phyloP scores from a whole-genome alignment of 2,797 vertebrate genomes.

The Melanotaenia trifasciata region DNA sequence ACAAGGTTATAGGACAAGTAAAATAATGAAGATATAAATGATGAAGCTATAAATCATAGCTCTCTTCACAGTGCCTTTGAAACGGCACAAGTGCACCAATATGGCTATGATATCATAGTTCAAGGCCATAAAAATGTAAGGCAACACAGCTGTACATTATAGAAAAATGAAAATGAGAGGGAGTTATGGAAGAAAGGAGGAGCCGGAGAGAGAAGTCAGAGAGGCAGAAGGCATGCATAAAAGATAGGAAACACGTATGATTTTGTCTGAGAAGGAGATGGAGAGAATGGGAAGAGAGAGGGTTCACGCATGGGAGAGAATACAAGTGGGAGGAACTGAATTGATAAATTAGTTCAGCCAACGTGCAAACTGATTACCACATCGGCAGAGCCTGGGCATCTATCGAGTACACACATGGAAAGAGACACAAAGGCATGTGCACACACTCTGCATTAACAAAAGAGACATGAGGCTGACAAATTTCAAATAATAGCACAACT shows the following conservation, averaged over 20 bases:
- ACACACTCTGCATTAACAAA: slow-evolving; percentile 44
- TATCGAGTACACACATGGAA: slow-evolving; percentile 54
- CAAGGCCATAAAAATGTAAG: slow-evolving; percentile 69
- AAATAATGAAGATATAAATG: slow-evolving; percentile 35
- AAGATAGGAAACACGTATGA: slow-evolving; percentile 73
- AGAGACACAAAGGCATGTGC: slow-evolving; percentile 47
- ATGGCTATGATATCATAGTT: slow-evolving; percentile 63
- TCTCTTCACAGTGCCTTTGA: slow-evolving; percentile 42
- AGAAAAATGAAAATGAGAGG: slow-evolving; percentile 52
- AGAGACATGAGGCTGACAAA: slow-evolving; percentile 60
- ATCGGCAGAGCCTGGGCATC: slow-evolving; percentile 74
- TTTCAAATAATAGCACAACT: slow-evolving; percentile 60
- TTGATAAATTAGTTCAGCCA: slow-evolving; percentile 85
- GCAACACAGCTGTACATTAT: slow-evolving; percentile 67
- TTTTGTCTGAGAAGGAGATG: slow-evolving; percentile 66
- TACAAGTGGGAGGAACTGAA: slow-evolving; percentile 83
- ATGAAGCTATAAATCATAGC: slow-evolving; percentile 50
- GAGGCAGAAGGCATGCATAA: slow-evolving; percentile 73
- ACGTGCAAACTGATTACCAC: slow-evolving; percentile 83
- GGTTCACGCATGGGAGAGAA: slow-evolving; percentile 78
- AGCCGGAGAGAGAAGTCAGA: slow-evolving; percentile 46
- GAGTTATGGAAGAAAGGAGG: slow-evolving; percentile 52
- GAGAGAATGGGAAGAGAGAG: slow-evolving; percentile 43
- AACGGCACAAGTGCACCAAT: slow-evolving; percentile 48
- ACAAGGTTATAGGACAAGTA: slow-evolving; percentile 31